These are phyloP conservation scores for Catamblyrhynchus diadema DNA, from an alignment of 2,797 vertebrate species.

Conservation along the genomic window DNA sequence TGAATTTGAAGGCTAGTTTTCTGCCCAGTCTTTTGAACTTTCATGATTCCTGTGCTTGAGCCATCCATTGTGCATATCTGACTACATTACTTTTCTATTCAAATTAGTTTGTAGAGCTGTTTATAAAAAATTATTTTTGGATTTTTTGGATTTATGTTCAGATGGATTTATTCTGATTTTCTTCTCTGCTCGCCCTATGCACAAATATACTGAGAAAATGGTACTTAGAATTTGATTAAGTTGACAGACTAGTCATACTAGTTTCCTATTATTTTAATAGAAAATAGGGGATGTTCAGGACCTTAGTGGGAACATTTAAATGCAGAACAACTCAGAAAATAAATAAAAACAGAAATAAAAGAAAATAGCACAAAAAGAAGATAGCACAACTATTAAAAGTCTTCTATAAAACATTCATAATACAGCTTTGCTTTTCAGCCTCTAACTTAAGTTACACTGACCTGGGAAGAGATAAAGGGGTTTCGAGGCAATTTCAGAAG, in stretches of 20 bases:
- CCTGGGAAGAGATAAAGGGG: not conserved
- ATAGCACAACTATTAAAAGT: not conserved
- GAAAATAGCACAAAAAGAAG: not conserved
- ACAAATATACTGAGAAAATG: not conserved
- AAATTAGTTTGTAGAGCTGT: not conserved
- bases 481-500: not conserved
- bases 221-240: not conserved
- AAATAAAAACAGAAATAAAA: not conserved
- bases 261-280: not conserved
- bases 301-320: not conserved
- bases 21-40: not conserved
- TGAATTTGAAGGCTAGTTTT: not conserved
- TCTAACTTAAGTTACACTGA: not conserved
- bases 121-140: not conserved
- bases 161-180: not conserved
- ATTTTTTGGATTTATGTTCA: not conserved
- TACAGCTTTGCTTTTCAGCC: not conserved
- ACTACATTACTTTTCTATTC: not conserved
- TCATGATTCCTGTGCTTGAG: not conserved
- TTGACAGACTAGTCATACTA: not conserved
- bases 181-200: not conserved
- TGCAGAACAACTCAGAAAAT: not conserved
- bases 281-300: not conserved
- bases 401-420: not conserved
- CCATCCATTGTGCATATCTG: not conserved